Base-by-base conservation (phyloP, 30 jellyfish, hydroid and myxozoan genomes). In the Rhopilema esculentum region DNA sequence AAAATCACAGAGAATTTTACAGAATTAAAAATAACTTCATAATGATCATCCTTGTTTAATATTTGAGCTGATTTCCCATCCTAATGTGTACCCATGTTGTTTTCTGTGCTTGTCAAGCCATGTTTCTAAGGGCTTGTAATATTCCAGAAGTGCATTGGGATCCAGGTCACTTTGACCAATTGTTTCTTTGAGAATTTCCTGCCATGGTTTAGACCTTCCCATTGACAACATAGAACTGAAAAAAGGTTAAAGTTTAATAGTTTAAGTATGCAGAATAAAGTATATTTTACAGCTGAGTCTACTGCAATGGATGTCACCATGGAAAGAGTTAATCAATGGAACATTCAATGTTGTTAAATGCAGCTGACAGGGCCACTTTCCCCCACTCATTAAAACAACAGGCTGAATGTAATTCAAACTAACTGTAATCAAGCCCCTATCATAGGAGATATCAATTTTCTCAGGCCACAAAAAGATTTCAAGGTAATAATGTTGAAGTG, bases 121-220 rank as follows among this genome's bases (percentile, higher is more conserved):
- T 9, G 51, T 80, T 40, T 94, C 97, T 6, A 94, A 72, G 26
- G 98, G 97, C 62, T 73, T 79, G 77, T 83, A 94, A 76, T 94
- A 94, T 72, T 89, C 96, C 9, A 88, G 69, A 17, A 94, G 70
- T 0, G 98, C 91, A 23, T 53, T 77, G 0, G 97, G 77, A 16
- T 87, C 52, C 21, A 94, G 57, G 17, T 84, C 89, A 17, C 76
- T 79, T 19, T 89, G 65, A 23, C 98, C 98, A 28, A 97, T 81
- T 27, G 92, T 18, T 26, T 66, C 88, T 49, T 89, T 80, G 0
- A 88, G 88, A 16, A 95, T 93, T 0, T 74, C 89, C 65, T 93
- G 98, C 98, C 98, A 94, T 24, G 98, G 97, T 25, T 65, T 51
- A 67, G 85, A 75, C 89, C 91, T 84, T 16, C 98, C 98, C 81